These are phyloP conservation scores for Zosterops pallidus DNA, from an alignment of 2,113 vertebrate species.

Conservation along the genomic window DNA sequence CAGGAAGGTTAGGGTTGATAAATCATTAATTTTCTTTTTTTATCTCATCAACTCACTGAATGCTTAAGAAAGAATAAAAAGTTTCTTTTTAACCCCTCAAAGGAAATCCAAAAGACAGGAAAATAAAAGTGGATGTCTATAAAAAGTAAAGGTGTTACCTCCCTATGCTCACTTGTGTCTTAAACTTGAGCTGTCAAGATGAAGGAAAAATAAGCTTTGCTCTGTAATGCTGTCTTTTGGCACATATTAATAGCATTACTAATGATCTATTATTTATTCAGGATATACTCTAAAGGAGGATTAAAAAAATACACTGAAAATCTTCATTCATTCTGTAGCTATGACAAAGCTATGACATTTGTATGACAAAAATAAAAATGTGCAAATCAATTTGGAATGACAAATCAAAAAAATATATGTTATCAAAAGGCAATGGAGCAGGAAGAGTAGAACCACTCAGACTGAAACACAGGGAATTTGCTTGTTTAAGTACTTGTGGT, in stretches of 20 bases:
- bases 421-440: background rate
- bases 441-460: background rate
- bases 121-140: background rate
- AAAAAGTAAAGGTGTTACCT: background rate
- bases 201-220: slow-evolving; percentile 19
- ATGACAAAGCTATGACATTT: background rate
- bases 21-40: background rate
- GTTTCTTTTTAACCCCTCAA: background rate
- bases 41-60: background rate
- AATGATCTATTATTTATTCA: background rate
- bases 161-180: background rate
- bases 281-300: background rate
- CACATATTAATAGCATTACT: background rate
- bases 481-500: background rate
- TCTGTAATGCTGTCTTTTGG: background rate
- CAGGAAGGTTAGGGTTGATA: background rate
- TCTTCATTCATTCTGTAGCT: background rate
- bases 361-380: background rate
- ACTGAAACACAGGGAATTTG: background rate
- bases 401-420: background rate
- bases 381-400: background rate
- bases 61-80: background rate
- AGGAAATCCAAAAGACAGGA: background rate
- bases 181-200: background rate
- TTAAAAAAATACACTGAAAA: background rate